These are phyloP conservation scores for Megalopta genalis DNA, from an alignment of 1,140 invertebrate genomes.

Conservation along the genomic window DNA sequence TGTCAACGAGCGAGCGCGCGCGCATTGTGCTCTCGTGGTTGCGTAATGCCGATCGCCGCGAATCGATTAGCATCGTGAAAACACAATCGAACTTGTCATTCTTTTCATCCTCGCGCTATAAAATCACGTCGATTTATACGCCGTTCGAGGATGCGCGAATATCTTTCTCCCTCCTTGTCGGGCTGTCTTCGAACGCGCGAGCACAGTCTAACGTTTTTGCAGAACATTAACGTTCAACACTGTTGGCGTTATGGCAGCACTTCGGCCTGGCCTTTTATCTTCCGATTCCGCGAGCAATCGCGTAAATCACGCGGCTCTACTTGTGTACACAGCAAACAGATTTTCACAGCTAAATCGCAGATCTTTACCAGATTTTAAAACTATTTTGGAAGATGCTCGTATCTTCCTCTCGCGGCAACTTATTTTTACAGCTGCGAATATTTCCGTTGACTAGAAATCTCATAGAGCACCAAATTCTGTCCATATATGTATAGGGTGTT, in stretches of 20 bases:
- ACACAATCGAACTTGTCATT: slow-evolving; percentile 12
- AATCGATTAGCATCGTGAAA: slow-evolving; percentile 20
- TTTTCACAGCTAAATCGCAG: no score
- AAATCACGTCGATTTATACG: not conserved
- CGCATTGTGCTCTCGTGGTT: slow-evolving; percentile 22
- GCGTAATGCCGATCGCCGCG: slow-evolving; percentile 26
- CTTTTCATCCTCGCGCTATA: not conserved
- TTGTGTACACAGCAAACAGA: no score
- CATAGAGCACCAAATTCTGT: no score
- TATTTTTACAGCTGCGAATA: no score
- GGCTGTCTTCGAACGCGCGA: not conserved
- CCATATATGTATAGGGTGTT: no score
- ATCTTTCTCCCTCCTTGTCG: not conserved
- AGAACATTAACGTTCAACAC: not conserved
- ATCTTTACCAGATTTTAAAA: no score
- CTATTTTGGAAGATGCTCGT: no score
- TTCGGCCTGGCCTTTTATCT: not conserved
- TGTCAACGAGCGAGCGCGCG: not conserved
- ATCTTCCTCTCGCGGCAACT: no score
- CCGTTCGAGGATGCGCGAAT: no score
- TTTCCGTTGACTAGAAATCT: no score
- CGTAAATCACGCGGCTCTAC: not conserved
- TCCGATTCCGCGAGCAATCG: not conserved
- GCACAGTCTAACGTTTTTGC: not conserved
- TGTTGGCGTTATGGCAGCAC: not conserved